Evolutionary conservation across 64 coral and sea anemone species (phyloP), one percentile per base, ranked within the genome.

Genomic region (Anthopleura sola): DNA sequence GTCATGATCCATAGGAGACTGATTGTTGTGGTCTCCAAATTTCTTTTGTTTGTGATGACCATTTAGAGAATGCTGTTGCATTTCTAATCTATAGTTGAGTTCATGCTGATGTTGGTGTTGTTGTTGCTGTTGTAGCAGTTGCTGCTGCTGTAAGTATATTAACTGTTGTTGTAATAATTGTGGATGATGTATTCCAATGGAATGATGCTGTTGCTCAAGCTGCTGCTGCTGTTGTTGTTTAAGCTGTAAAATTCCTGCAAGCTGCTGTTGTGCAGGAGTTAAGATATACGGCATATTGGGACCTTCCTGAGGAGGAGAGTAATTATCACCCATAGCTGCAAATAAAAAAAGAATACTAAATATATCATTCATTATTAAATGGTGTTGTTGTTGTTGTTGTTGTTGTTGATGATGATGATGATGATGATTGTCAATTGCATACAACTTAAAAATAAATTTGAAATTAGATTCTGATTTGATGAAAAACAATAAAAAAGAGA

Each of bases 201-300:
- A n/a, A n/a, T n/a, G n/a, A n/a, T 71, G 66, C 56, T 85, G 88
- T 75, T 83, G 44, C 18, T 91, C 66, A 34, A 31, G 66, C 3
- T 85, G 83, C 40, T 83, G 82, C 58, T 91, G 40, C 2, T n/a
- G 83, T 78, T 91, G 89, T 71, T 91, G 75, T 28, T 91, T 86
- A 2, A 81, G 39, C 16, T 86, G 84, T 33, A 91, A 86, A 20
- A 91, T 20, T 8, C 75, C 75, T 36, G 89, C 84, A 69, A 91
- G 75, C 16, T 90, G 88, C 8, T 90, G 88, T 51, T 91, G 89
- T 50, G 66, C 60, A 20, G 89, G 74, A 4, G 84, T 86, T 36
- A 86, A 75, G 58, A 91, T 86, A 5, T 85, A 38, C 64, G 88
- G 88, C 36, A 91, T 23, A 32, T 76, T 62, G 31, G 62, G 17